Percentiles rank a stretch among this genome's conserved stretches.
These are phyloP conservation scores for Chloroceryle amazona DNA, from an alignment of 2,797 vertebrate genomes.

Conservation along the genomic window DNA sequence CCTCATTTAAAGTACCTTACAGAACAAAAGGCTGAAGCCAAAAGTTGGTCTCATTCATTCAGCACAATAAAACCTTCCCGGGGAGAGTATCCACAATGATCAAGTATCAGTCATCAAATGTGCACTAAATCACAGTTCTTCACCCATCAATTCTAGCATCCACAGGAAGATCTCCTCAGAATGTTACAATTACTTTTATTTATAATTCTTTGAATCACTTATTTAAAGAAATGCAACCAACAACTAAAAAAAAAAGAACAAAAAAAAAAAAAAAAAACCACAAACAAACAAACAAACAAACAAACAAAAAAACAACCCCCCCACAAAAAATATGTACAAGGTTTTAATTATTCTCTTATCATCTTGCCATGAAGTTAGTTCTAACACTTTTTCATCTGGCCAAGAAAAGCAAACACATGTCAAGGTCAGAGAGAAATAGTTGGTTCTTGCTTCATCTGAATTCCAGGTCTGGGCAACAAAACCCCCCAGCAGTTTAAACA, in stretches of 20 bases:
- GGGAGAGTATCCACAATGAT: background rate
- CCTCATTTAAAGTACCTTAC: background rate
- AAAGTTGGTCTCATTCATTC: background rate
- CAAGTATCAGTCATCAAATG: background rate
- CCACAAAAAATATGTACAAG: background rate
- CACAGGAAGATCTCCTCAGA: background rate
- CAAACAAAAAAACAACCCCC: no score
- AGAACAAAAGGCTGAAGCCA: constrained; percentile 28
- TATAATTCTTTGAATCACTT: background rate
- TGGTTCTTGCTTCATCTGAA: constrained; percentile 43
- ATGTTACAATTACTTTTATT: background rate
- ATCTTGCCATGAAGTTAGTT: background rate
- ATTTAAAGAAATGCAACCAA: background rate
- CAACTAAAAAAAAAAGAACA: background rate
- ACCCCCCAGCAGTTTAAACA: background rate
- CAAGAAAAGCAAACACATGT: constrained; percentile 41
- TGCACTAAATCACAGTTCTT: background rate
- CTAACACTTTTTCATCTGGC: constrained; percentile 21
- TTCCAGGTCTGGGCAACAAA: constrained; percentile 43
- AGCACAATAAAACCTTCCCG: background rate
- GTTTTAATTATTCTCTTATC: constrained; percentile 20
- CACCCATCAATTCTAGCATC: background rate
- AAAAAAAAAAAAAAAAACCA: no score
- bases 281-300: no score
- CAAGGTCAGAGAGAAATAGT: constrained; percentile 38